Percentiles rank a stretch among this genome's conserved stretches.
phyloP scores from a whole-genome alignment of 2,888 invertebrate genomes.

The Cataglyphis albicans region DNA sequence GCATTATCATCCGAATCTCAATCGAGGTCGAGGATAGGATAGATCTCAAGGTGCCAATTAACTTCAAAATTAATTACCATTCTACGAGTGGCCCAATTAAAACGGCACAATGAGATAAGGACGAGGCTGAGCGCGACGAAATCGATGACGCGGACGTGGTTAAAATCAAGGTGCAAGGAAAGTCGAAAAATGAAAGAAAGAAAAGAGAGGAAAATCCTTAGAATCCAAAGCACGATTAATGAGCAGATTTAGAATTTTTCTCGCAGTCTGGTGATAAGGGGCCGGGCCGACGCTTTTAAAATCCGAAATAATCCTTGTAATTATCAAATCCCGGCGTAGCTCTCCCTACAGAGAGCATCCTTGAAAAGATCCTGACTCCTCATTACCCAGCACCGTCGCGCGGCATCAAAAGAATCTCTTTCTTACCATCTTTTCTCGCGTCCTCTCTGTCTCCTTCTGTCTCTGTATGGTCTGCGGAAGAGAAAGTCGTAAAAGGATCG shows the following conservation, averaged over 20 bases:
- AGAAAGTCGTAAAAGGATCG: slow-evolving; percentile 65
- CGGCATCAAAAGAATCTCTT: slow-evolving; percentile 79
- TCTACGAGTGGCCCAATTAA: slow-evolving; percentile 76
- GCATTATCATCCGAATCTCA: slow-evolving; percentile 40
- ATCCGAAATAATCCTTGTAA: slow-evolving; percentile 85
- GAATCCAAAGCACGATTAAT: slow-evolving; percentile 77
- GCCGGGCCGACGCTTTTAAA: slow-evolving; percentile 76
- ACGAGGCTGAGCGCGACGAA: slow-evolving; percentile 50
- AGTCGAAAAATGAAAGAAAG: not conserved
- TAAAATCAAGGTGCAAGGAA: slow-evolving; percentile 9
- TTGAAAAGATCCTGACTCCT: slow-evolving; percentile 84
- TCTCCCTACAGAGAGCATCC: slow-evolving; percentile 78
- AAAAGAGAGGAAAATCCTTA: slow-evolving; percentile 39
- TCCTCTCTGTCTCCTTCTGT: slow-evolving; percentile 23
- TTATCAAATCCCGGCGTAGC: slow-evolving; percentile 83
- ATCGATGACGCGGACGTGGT: slow-evolving; percentile 66
- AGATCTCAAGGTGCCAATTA: slow-evolving; percentile 57
- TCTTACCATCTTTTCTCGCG: slow-evolving; percentile 60
- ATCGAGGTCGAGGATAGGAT: not conserved
- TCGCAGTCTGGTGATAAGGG: slow-evolving; percentile 85
- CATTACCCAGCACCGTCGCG: slow-evolving; percentile 79
- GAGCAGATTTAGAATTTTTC: slow-evolving; percentile 84
- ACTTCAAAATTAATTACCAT: slow-evolving; percentile 73
- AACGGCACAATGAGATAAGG: slow-evolving; percentile 69
- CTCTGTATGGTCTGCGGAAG: slow-evolving; percentile 35